A percentile compares a stretch with the other conserved stretches of the same genome.
These are phyloP conservation scores for Cataglyphis hispanica DNA, from an alignment of 1,140 invertebrate species.

Conservation along the genomic window DNA sequence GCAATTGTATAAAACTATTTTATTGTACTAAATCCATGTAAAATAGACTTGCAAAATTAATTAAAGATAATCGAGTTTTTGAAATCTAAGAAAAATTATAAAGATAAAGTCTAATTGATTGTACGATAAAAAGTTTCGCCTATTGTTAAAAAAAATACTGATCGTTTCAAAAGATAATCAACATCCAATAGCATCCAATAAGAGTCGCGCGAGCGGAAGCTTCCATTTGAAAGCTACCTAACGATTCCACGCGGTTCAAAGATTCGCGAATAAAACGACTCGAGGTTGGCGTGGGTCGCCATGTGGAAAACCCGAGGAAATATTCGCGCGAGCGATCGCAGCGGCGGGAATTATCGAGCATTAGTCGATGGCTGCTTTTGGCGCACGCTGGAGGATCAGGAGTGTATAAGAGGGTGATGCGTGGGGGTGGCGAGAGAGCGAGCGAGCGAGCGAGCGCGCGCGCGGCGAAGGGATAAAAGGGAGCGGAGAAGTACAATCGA, in stretches of 20 bases:
- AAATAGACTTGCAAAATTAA: background rate
- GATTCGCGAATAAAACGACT: conserved; percentile 72
- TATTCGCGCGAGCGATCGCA: conserved; percentile 77
- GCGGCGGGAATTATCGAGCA: conserved; percentile 81
- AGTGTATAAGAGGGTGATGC: conserved; percentile 63
- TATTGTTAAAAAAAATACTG: background rate
- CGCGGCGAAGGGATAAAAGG: conserved; percentile 82
- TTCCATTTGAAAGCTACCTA: background rate
- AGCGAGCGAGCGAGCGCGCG: conserved; percentile 35
- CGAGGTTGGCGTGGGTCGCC: conserved; percentile 68
- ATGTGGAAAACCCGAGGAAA: conserved; percentile 74
- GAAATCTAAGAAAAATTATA: conserved; percentile 8
- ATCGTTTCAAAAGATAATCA: background rate
- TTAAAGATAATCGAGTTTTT: background rate
- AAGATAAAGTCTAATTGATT: background rate
- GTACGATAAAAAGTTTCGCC: background rate
- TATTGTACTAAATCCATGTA: background rate
- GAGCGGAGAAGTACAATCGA: conserved; percentile 85
- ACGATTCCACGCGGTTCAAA: conserved; percentile 54
- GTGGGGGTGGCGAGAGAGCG: conserved; percentile 70
- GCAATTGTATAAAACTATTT: background rate
- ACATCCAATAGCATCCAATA: background rate
- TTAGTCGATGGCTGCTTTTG: conserved; percentile 82
- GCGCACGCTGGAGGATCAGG: conserved; percentile 62
- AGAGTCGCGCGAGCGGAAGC: background rate